Conservation (phyloP, 2,888 invertebrate genomes). For the Oscheius sp. region DNA sequence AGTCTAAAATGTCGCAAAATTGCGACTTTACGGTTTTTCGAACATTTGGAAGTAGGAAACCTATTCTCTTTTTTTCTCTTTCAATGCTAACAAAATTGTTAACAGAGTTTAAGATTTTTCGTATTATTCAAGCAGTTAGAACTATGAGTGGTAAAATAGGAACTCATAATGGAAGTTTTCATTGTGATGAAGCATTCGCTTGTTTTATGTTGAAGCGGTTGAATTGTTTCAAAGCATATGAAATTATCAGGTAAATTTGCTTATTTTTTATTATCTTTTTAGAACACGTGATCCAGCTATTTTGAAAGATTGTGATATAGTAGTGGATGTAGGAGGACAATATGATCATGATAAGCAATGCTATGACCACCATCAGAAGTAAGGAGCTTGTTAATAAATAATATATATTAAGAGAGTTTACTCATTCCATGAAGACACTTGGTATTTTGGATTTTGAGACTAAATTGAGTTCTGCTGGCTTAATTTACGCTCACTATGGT, state of each 20-base stretch:
- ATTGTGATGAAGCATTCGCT: constrained; percentile 93
- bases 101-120: not conserved
- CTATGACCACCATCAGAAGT: constrained; percentile 94
- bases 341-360: constrained; percentile 82
- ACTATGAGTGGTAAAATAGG: constrained; percentile 71
- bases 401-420: constrained; percentile 71
- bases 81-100: not conserved
- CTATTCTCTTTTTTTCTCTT: not conserved
- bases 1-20: too few species aligned
- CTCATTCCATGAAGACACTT: constrained; percentile 71
- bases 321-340: constrained; percentile 90
- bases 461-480: constrained; percentile 89
- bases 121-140: not conserved
- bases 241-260: constrained; percentile 78
- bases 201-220: constrained; percentile 87
- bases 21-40: too few species aligned
- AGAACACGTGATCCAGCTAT: constrained; percentile 76
- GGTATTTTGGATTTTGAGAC: constrained; percentile 69
- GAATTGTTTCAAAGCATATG: constrained; percentile 83
- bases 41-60: too few species aligned
- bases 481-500: constrained; percentile 90
- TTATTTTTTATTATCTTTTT: constrained; percentile 16
- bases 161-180: constrained; percentile 81
- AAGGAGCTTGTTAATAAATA: constrained; percentile 25
- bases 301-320: constrained; percentile 86